Base-by-base conservation (phyloP, 1,140 invertebrate species). In the Panagrolaimus sp. region DNA sequence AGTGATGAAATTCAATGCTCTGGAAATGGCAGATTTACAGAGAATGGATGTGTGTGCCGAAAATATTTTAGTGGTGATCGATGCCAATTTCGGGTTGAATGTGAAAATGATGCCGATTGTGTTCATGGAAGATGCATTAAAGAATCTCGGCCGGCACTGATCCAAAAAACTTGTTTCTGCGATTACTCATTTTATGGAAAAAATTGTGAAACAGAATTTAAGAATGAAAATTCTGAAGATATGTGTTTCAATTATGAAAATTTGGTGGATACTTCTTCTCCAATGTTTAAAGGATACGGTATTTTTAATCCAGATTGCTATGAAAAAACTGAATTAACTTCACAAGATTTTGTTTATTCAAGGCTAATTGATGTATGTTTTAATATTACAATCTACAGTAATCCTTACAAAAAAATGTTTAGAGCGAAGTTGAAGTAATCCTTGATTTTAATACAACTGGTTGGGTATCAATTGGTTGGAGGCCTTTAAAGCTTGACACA, bases 21-120 rank as follows among this genome's bases (percentile, higher is more conserved):
- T 46, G 72, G 69, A 43, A 70, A 66, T 21, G 78, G 76, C 7
- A 63, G 43, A 24, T 44, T 67, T 32, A 67, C 71, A 26, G 75
- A 75, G n/a, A 64, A 66, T 10, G 58, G 44, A 7, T 82, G 80
- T 70, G 43, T 68, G 32, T 82, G 80, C 65, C 67, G 72, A 44
- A 65, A 65, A 28, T 70, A 71, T 44, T 78, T 69, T 63, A 73
- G 74, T 1, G 80, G 80, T 10, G 38, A 75, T n/a, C 64, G 64
- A 6, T 82, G 80, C 68, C 78, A 83, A 73, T 74, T 78, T 63
- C 71, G 32, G 72, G 76, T 72, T 65, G 72, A 76, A 32, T 76
- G 75, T 45, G 48, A 47, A 9, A 38, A 32, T 14, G 77, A 76
- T 64, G 28, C 43, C 12, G 75, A 76, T 28, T 76, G 75, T 47